Conservation (phyloP, 2,113 vertebrate genomes). For the Seriola aureovittata region DNA sequence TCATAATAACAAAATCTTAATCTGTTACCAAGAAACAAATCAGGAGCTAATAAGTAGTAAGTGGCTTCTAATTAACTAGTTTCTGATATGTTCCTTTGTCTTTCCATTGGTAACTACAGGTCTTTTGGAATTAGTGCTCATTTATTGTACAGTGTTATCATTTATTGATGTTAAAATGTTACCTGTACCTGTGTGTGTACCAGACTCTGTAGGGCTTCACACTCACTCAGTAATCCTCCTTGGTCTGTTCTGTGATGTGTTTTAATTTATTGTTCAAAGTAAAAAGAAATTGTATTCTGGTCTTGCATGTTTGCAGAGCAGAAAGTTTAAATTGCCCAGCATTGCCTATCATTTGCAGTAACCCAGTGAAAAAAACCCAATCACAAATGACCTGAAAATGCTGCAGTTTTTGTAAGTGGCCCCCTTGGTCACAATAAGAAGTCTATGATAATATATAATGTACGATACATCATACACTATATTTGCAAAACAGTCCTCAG, state of each 20-base stretch:
- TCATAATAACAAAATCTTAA: too few relatives aligned
- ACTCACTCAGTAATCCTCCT: background rate
- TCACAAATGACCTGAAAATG: slow-evolving; percentile 6
- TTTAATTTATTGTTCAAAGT: background rate
- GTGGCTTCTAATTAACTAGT: background rate
- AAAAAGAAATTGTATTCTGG: background rate
- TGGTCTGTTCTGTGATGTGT: background rate
- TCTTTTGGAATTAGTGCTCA: background rate
- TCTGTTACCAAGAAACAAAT: background rate
- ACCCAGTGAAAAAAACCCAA: background rate
- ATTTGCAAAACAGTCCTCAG: background rate
- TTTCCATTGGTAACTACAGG: too few relatives aligned
- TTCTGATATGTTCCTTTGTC: background rate
- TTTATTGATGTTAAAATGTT: background rate
- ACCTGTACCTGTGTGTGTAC: too few relatives aligned
- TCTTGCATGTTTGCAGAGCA: background rate
- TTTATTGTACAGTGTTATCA: background rate
- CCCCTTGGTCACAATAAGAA: background rate
- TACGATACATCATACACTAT: background rate
- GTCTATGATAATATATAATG: background rate
- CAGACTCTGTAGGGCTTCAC: background rate
- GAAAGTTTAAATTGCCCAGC: background rate
- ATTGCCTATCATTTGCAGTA: background rate
- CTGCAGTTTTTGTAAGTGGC: background rate
- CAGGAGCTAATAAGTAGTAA: background rate